phyloP scores from a whole-genome alignment of 2,113 vertebrate species.

The Cygnus buccinator region DNA sequence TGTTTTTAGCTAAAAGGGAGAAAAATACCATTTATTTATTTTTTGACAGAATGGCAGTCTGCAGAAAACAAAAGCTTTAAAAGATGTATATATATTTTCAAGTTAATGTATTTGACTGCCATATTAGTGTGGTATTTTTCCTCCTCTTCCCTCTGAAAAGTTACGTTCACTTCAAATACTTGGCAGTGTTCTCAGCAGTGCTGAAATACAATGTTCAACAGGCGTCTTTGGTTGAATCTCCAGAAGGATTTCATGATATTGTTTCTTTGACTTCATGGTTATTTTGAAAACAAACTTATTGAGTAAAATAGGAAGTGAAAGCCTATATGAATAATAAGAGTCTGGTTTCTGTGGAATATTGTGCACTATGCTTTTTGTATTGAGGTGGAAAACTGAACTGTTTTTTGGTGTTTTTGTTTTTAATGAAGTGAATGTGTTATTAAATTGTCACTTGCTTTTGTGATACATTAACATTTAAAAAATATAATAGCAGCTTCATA shows the following conservation, averaged over 20 bases:
- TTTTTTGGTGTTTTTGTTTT: neutral
- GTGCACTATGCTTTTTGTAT: neutral
- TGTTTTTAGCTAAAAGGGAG: neutral
- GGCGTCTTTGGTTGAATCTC: neutral
- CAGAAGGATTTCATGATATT: neutral
- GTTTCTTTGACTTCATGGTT: neutral
- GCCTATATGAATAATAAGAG: neutral
- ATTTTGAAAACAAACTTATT: neutral
- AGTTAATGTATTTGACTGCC: neutral
- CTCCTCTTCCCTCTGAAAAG: neutral
- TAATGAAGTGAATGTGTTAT: neutral
- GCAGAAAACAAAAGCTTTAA: neutral
- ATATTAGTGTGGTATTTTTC: neutral
- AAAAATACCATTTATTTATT: neutral
- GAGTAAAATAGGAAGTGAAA: neutral
- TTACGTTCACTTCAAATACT: neutral
- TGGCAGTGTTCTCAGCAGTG: neutral
- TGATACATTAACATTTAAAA: neutral
- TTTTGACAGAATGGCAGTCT: neutral
- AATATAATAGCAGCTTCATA: neutral
- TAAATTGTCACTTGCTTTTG: neutral
- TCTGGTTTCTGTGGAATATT: neutral
- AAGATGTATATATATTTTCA: neutral
- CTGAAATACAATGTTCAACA: neutral
- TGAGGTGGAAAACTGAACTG: neutral